Percentiles rank a stretch among this genome's conserved stretches.
Evolutionary conservation across 2,113 vertebrate species (phyloP).

Genomic region (Neogobius melanostomus): DNA sequence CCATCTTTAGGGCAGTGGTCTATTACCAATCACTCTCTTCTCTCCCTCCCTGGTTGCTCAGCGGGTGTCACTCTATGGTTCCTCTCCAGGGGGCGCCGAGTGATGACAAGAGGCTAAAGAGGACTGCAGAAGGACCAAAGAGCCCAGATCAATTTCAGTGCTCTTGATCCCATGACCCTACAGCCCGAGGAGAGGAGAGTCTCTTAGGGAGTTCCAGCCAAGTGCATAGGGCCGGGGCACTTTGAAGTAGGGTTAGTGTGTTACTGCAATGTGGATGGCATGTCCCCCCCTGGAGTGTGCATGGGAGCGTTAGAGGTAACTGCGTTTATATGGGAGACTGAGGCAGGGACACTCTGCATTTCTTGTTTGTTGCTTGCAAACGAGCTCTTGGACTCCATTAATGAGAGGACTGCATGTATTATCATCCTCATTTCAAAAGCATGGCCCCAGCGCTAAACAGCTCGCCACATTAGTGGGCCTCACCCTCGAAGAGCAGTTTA

Average conservation of each 20-base stretch:
- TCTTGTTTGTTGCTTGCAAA: conserved; percentile 99
- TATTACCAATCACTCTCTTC: conserved; percentile 26
- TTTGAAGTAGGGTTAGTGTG: conserved; percentile 61
- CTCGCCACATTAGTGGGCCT: conserved; percentile 94
- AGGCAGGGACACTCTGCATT: conserved; percentile 98
- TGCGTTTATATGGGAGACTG: conserved; percentile 88
- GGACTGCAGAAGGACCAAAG: conserved; percentile 55
- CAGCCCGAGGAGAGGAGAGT: conserved; percentile 46
- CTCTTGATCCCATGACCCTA: conserved; percentile 73
- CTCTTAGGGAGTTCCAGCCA: conserved; percentile 65
- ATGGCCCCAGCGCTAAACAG: conserved; percentile 91
- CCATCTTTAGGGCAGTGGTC: conserved; percentile 21
- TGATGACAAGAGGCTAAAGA: conserved; percentile 64
- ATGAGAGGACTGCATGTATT: conserved; percentile 99
- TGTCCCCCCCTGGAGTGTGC: conserved; percentile 55
- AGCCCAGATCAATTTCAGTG: conserved; percentile 72
- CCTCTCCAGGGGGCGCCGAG: conserved; percentile 32
- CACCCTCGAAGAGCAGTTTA: conserved; percentile 97
- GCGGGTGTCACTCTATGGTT: conserved; percentile 38
- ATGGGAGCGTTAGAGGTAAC: conserved; percentile 83
- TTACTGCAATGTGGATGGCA: conserved; percentile 2
- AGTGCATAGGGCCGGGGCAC: conserved; percentile 39
- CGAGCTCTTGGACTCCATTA: conserved; percentile 99
- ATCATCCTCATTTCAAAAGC: conserved; percentile 99
- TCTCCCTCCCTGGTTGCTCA: conserved; percentile 8